Evolutionary conservation across 1,140 invertebrate species (phyloP).

Genomic region (Habropoda laboriosa): DNA sequence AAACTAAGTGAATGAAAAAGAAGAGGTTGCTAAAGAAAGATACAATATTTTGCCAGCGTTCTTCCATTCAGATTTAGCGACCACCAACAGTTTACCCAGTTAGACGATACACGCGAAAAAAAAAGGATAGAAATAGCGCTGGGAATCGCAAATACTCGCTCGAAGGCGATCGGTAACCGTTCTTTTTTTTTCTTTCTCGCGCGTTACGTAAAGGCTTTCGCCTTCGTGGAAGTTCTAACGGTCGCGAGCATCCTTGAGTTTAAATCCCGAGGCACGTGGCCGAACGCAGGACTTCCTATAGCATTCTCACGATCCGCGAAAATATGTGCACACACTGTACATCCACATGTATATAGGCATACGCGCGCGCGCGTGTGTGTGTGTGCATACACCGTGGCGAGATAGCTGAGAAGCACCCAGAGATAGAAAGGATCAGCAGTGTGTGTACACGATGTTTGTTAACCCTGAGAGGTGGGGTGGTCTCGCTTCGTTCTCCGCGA

Average conservation of each 20-base stretch:
- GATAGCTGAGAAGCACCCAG: background rate
- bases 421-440: background rate
- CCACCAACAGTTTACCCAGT: background rate
- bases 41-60: background rate
- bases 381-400: background rate
- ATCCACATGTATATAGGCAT: background rate
- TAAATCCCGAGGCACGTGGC: constrained; percentile 68
- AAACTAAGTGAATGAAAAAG: background rate
- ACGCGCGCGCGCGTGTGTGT: too few relatives aligned
- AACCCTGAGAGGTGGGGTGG: constrained; percentile 10
- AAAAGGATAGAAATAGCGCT: constrained; percentile 13
- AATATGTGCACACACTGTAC: constrained; percentile 24
- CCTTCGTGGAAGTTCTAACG: constrained; percentile 56
- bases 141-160: constrained; percentile 39
- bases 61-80: background rate
- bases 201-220: constrained; percentile 58
- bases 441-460: constrained; percentile 1
- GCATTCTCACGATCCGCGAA: constrained; percentile 45
- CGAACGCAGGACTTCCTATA: constrained; percentile 28
- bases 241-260: constrained; percentile 70
- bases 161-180: constrained; percentile 6
- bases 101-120: background rate
- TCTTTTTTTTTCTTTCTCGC: background rate
- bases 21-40: background rate
- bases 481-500: background rate